Percentiles rank a stretch among this genome's conserved stretches.
These are phyloP conservation scores for Asobara japonica DNA, from an alignment of 1,140 invertebrate species.

Conservation along the genomic window DNA sequence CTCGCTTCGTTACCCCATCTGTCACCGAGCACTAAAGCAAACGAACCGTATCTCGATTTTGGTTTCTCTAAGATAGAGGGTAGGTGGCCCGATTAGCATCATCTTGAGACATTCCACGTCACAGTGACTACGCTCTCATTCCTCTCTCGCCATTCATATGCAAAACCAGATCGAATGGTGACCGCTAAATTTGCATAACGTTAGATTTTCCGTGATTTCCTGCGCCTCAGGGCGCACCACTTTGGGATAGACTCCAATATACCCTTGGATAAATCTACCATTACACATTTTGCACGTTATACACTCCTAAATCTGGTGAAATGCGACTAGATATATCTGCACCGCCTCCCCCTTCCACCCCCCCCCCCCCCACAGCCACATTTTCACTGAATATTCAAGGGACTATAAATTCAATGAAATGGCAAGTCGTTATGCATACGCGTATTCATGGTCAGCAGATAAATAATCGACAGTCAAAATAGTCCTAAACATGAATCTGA, in stretches of 20 bases:
- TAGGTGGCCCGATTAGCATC: conserved; percentile 59
- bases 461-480: background rate
- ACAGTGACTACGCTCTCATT: conserved; percentile 22
- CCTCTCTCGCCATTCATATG: conserved; percentile 60
- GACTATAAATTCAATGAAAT: conserved; percentile 7
- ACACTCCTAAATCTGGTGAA: conserved; percentile 8
- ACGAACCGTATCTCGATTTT: conserved; percentile 52
- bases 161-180: conserved; percentile 62
- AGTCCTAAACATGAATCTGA: too few relatives aligned
- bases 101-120: conserved; percentile 51
- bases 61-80: conserved; percentile 14
- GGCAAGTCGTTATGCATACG: background rate
- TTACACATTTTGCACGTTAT: background rate
- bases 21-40: conserved; percentile 51
- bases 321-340: background rate
- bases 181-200: conserved; percentile 64
- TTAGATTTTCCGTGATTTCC: conserved; percentile 66
- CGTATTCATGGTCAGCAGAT: background rate
- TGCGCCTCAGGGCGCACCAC: conserved; percentile 1
- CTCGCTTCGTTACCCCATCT: conserved; percentile 8
- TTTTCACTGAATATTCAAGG: conserved; percentile 14
- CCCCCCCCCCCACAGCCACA: too few relatives aligned
- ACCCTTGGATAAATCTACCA: background rate
- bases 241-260: background rate
- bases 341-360: background rate